Evolutionary conservation across 2,113 vertebrate genomes (phyloP).

Genomic region (Ginglymostoma cirratum): DNA sequence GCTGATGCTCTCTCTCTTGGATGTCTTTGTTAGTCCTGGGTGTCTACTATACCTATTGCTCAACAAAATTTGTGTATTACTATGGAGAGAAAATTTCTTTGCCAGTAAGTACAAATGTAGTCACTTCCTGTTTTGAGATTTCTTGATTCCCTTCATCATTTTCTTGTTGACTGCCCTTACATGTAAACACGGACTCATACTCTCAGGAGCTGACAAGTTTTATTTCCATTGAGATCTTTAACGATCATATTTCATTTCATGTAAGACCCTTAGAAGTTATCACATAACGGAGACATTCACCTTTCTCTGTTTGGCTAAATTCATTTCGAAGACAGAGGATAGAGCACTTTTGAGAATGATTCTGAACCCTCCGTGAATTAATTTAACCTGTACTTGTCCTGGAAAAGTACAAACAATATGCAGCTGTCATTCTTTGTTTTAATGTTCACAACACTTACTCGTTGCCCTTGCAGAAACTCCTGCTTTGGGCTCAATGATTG

Average conservation of each 20-base stretch:
- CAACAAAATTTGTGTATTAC: not conserved
- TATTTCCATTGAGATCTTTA: not conserved
- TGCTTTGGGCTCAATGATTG: not conserved
- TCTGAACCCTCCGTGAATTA: not conserved
- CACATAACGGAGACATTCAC: not conserved
- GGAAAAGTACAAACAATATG: constrained; percentile 11
- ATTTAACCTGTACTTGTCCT: not conserved
- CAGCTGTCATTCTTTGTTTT: not conserved
- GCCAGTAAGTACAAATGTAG: not conserved
- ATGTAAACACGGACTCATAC: not conserved
- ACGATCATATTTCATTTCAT: not conserved
- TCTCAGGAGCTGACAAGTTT: not conserved
- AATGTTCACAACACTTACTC: not conserved
- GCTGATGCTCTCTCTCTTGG: not conserved
- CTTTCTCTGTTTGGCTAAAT: not conserved
- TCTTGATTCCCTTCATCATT: not conserved
- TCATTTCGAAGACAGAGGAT: not conserved
- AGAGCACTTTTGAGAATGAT: not conserved
- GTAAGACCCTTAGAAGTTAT: not conserved
- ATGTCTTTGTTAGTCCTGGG: not conserved
- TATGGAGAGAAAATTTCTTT: not conserved
- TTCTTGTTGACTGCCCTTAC: not conserved
- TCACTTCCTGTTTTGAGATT: not conserved
- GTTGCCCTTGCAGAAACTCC: not conserved
- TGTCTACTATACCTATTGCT: not conserved